Evolutionary conservation across 2,797 vertebrate species (phyloP).

Genomic region (Holocentrus rufus): DNA sequence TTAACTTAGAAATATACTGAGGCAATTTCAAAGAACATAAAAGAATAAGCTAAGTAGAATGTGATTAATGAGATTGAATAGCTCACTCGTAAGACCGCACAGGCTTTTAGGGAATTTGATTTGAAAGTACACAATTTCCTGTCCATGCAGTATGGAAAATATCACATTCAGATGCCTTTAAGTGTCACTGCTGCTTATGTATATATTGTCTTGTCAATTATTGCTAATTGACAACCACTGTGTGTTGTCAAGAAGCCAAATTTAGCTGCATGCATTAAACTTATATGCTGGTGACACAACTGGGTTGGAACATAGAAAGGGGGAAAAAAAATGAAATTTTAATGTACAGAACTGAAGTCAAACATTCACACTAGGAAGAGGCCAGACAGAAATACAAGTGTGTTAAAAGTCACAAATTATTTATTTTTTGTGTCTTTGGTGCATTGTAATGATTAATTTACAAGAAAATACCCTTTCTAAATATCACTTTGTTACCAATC

Average conservation of each 20-base stretch:
- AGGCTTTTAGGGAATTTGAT: not conserved
- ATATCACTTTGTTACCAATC: constrained; percentile 16
- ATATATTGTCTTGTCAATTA: no score
- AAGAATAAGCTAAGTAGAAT: not conserved
- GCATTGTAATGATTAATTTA: not conserved
- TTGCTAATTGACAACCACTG: not conserved
- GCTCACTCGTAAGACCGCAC: not conserved
- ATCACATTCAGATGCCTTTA: not conserved
- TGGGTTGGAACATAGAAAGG: not conserved
- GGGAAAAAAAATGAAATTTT: not conserved
- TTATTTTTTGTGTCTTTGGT: not conserved
- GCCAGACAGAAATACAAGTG: not conserved
- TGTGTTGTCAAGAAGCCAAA: no score
- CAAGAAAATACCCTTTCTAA: not conserved
- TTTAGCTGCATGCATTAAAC: no score
- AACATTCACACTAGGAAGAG: not conserved
- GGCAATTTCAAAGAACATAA: not conserved
- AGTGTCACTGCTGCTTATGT: not conserved
- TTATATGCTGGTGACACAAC: no score
- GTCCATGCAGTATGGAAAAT: not conserved
- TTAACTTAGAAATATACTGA: not conserved
- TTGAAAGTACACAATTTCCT: not conserved
- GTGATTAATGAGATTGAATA: not conserved
- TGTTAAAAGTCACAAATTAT: not conserved
- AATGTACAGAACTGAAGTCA: not conserved